These are phyloP conservation scores for Druceiella hillmani DNA, from an alignment of 2,888 invertebrate genomes.

Conservation along the genomic window DNA sequence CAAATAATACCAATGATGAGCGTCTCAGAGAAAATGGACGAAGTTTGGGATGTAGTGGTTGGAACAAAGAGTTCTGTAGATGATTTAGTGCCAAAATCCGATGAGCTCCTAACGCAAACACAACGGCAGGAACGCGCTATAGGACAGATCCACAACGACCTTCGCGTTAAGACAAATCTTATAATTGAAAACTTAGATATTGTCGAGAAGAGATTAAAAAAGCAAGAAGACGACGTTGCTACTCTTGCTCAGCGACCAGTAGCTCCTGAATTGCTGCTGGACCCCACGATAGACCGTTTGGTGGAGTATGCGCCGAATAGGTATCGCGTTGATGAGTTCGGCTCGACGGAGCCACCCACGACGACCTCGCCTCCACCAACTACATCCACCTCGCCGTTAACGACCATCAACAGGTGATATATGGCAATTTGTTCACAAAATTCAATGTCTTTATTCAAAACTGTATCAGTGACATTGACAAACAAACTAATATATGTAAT, in stretches of 20 bases:
- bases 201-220: conserved; percentile 77
- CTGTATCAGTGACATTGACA: no score
- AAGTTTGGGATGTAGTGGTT: conserved; percentile 86
- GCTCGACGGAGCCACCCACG: conserved; percentile 36
- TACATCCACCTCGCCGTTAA: conserved; percentile 22
- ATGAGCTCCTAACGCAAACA: conserved; percentile 78
- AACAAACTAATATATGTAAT: no score
- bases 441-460: no score
- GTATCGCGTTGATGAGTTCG: conserved; percentile 47
- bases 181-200: conserved; percentile 84
- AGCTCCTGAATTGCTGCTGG: conserved; percentile 65
- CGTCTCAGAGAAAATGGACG: conserved; percentile 86
- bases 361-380: conserved; percentile 34
- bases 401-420: conserved; percentile 41
- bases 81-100: conserved; percentile 80
- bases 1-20: conserved; percentile 81
- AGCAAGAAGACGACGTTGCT: conserved; percentile 80
- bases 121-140: conserved; percentile 84
- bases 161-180: conserved; percentile 75
- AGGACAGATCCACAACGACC: conserved; percentile 77
- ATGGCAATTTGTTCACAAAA: no score
- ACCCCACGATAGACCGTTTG: conserved; percentile 70
- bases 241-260: conserved; percentile 68
- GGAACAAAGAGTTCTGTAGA: conserved; percentile 86
- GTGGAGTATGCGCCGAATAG: conserved; percentile 74